These are phyloP conservation scores for Galeruca laticollis DNA, from an alignment of 2,888 invertebrate species.

Conservation along the genomic window DNA sequence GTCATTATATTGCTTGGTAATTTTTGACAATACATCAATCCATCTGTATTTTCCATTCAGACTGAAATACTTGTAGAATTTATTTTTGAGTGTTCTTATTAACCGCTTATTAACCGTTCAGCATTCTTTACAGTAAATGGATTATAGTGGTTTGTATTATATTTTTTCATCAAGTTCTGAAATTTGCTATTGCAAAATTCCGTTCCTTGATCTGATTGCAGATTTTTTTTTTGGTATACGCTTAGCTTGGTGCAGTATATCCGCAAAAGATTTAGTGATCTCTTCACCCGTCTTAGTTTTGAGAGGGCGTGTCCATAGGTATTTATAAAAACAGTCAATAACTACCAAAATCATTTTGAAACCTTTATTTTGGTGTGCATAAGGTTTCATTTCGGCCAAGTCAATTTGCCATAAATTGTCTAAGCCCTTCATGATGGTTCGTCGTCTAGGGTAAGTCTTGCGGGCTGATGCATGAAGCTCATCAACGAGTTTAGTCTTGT, in stretches of 20 bases:
- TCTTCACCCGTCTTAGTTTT: slow-evolving; percentile 6
- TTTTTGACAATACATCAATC: not conserved
- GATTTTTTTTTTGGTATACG: not conserved
- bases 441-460: slow-evolving; percentile 12
- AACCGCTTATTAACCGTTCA: slow-evolving; percentile 50
- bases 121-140: slow-evolving; percentile 47
- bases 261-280: too few species aligned
- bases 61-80: too few species aligned
- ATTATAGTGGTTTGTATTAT: slow-evolving; percentile 32
- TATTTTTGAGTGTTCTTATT: slow-evolving; percentile 30
- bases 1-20: not conserved
- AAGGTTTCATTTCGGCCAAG: not conserved
- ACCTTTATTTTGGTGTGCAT: slow-evolving; percentile 2
- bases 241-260: not conserved
- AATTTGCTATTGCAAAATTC: too few species aligned
- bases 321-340: too few species aligned
- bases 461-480: not conserved
- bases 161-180: slow-evolving; percentile 49
- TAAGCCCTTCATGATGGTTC: slow-evolving; percentile 17
- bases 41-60: not conserved
- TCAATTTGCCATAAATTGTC: not conserved
- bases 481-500: not conserved
- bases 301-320: not conserved
- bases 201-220: slow-evolving; percentile 1
- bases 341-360: too few species aligned